A percentile compares a stretch with the other conserved stretches of the same genome.
phyloP scores from a whole-genome alignment of 2,797 vertebrate genomes.

The Anguilla megastoma region DNA sequence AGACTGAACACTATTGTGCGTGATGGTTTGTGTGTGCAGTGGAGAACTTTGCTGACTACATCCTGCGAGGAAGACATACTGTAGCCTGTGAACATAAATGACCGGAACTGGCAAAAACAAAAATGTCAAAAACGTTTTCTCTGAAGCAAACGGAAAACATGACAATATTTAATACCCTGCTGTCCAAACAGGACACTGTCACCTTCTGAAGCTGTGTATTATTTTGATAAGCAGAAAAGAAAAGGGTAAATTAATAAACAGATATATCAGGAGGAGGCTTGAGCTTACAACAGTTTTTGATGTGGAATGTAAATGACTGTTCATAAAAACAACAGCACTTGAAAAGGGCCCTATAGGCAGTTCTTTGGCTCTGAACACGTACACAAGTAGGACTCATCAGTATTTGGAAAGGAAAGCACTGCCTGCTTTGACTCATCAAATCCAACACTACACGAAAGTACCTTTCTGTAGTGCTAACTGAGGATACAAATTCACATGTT shows the following conservation, averaged over 20 bases:
- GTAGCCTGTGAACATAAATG: slow-evolving; percentile 55
- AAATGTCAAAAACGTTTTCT: slow-evolving; percentile 45
- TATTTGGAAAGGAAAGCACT: slow-evolving; percentile 20
- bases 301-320: slow-evolving; percentile 37
- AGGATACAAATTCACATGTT: slow-evolving; percentile 27
- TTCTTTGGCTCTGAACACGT: slow-evolving; percentile 35
- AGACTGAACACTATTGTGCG: not conserved
- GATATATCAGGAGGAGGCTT: slow-evolving; percentile 28
- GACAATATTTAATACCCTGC: slow-evolving; percentile 38
- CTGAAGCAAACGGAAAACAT: not conserved
- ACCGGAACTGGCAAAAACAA: slow-evolving; percentile 43
- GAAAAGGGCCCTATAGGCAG: slow-evolving; percentile 36
- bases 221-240: slow-evolving; percentile 9
- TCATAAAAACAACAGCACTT: slow-evolving; percentile 36
- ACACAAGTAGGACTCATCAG: slow-evolving; percentile 35
- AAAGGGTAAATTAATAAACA: slow-evolving; percentile 25
- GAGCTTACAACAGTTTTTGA: slow-evolving; percentile 31
- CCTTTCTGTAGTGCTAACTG: slow-evolving; percentile 34
- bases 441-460: slow-evolving; percentile 42
- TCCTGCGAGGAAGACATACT: slow-evolving; percentile 34
- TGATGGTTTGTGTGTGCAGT: not conserved
- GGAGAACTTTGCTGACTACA: slow-evolving; percentile 47
- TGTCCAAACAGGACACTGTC: not conserved
- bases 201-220: slow-evolving; percentile 6
- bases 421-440: slow-evolving; percentile 40